Conservation (phyloP, 2,797 vertebrate species). For the Phrynocephalus vlangalii region DNA sequence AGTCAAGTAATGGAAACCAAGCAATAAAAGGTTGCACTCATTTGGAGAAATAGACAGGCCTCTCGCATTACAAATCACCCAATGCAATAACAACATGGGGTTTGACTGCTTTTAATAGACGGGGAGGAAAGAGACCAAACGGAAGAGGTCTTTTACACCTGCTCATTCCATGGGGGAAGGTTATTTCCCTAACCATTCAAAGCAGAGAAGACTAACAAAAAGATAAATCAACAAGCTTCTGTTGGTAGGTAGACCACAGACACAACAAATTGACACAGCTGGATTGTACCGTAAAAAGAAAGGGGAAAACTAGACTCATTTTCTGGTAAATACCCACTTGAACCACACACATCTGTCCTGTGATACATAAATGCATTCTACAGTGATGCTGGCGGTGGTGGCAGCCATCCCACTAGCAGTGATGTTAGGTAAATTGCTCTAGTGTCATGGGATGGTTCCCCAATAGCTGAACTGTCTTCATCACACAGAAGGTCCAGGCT, state of each 20-base stretch:
- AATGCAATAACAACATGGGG: neutral
- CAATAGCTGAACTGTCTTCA: neutral
- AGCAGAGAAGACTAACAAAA: conserved; percentile 31
- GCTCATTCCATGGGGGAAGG: neutral
- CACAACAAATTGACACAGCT: conserved; percentile 56
- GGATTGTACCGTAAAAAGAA: conserved; percentile 27
- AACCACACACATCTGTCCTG: conserved; percentile 31
- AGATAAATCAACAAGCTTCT: conserved; percentile 36
- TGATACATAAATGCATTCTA: neutral
- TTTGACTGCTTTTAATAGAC: conserved; percentile 25
- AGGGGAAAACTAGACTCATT: conserved; percentile 28
- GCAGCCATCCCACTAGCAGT: neutral
- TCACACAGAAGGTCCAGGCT: neutral
- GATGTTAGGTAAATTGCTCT: no score
- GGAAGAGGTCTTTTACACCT: neutral
- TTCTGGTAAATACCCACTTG: conserved; percentile 40
- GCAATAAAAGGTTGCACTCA: conserved; percentile 14
- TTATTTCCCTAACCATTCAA: neutral
- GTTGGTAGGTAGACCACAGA: conserved; percentile 19
- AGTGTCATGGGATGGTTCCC: neutral
- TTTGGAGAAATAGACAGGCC: neutral
- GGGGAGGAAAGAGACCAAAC: neutral
- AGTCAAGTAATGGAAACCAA: conserved; percentile 7
- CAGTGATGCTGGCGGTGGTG: neutral
- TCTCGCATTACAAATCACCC: conserved; percentile 1